phyloP scores from a whole-genome alignment of 2,888 invertebrate species.

The Melikaiella ostensackeni region DNA sequence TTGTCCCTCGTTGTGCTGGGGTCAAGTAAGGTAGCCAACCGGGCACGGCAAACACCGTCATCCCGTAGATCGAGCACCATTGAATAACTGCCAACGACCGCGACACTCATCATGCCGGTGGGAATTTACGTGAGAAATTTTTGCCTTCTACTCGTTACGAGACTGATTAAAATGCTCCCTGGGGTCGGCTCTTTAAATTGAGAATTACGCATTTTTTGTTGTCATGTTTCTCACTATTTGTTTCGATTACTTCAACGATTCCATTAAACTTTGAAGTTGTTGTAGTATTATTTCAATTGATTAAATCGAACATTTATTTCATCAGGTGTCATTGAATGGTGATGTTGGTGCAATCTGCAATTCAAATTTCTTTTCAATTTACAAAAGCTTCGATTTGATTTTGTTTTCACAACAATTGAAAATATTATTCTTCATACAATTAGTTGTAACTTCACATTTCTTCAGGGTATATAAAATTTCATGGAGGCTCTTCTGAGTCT shows the following conservation, averaged over 20 bases:
- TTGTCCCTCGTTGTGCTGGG: conserved; percentile 77
- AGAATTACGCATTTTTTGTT: not conserved
- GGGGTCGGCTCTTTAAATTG: not conserved
- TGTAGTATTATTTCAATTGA: too few relatives aligned
- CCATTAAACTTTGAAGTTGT: not conserved
- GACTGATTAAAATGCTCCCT: not conserved
- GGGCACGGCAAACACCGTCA: conserved; percentile 70
- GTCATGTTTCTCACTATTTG: not conserved
- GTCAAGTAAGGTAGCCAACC: conserved; percentile 76
- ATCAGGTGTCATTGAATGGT: too few relatives aligned
- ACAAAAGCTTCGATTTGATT: too few relatives aligned
- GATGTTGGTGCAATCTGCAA: too few relatives aligned
- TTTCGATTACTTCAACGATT: not conserved
- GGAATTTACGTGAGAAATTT: conserved; percentile 56
- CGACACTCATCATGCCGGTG: conserved; percentile 41
- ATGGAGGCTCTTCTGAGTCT: too few relatives aligned
- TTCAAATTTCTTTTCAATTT: too few relatives aligned
- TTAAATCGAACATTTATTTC: too few relatives aligned
- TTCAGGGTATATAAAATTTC: too few relatives aligned
- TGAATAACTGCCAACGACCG: conserved; percentile 37
- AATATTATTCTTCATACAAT: too few relatives aligned
- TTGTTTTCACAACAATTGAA: too few relatives aligned
- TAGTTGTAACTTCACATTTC: too few relatives aligned
- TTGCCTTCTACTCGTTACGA: conserved; percentile 43
- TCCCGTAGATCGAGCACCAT: conserved; percentile 44